Evolutionary conservation across 2,113 vertebrate genomes (phyloP), one percentile per base, ranked within the genome.

Genomic region (Mesitornis unicolor): DNA sequence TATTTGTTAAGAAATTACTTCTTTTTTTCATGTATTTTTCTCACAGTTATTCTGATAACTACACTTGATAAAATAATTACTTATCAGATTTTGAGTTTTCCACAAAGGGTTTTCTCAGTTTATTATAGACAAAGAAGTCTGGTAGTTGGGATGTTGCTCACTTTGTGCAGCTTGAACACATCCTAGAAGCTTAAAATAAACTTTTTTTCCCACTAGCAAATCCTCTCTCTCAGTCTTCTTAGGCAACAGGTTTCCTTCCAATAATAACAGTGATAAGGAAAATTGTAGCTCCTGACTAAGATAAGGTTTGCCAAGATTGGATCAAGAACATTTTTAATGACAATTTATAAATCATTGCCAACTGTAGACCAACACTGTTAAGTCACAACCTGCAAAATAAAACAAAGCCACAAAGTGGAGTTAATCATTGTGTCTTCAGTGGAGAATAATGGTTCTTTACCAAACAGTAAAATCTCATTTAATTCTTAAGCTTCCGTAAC

Each of bases 401-500:
- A 93, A 56, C 50, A 85, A 93, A 84, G 38, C 19, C 38, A 47
- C 26, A 57, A 57, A 91, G 65, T 60, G 43, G 47, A 91, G 86
- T 86, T 94, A 96, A 92, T 93, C n/a, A 48, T 93, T 95, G 64
- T 3, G 8, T 65, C 63, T 85, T 88, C 73, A 36, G 20, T 12
- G 50, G 64, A 69, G 54, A 92, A 80, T 60, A 96, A 83, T 17
- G 26, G 29, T 85, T 83, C 94, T 93, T 95, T 78, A 83, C 87
- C 47, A 65, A 95, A 84, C 40, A 87, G 51, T 84, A 75, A 97
- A 97, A 96, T 56, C 28, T 18, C 29, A 81, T 92, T 81, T 96
- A 93, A 97, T 98, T 95, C 88, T 82, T 94, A 92, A 95, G 77
- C 69, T 87, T 88, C 90, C 42, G 0, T 90, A 93, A 94, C 88